Evolutionary conservation across 2,113 vertebrate species (phyloP).

Genomic region (Opisthocomus hoazin): DNA sequence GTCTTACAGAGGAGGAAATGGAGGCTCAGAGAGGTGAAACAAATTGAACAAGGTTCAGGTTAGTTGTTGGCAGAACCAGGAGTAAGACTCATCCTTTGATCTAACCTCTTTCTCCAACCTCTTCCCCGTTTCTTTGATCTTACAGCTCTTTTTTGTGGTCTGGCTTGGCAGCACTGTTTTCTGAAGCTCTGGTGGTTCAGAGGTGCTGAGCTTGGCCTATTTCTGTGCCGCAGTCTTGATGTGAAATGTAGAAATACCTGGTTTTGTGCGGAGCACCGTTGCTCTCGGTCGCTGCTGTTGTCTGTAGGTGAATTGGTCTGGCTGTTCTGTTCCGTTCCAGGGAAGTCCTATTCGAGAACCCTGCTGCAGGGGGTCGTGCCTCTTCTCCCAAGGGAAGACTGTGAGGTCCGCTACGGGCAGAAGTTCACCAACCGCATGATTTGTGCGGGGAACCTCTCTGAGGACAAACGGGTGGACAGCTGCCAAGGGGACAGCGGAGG

Average conservation of each 20-base stretch:
- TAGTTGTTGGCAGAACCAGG: not conserved
- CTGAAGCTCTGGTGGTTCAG: not conserved
- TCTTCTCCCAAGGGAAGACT: slow-evolving; percentile 82
- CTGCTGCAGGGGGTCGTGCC: slow-evolving; percentile 83
- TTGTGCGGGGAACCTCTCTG: slow-evolving; percentile 85
- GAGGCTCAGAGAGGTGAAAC: not conserved
- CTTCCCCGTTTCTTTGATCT: slow-evolving; percentile 20
- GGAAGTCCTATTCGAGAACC: slow-evolving; percentile 80
- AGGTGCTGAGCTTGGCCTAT: not conserved
- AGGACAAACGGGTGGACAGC: slow-evolving; percentile 78
- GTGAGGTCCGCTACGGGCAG: slow-evolving; percentile 79
- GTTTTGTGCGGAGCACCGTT: not conserved
- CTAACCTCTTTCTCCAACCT: not conserved
- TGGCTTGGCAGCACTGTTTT: not conserved
- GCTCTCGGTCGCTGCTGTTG: not conserved
- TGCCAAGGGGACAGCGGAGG: slow-evolving; percentile 88
- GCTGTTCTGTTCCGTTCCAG: slow-evolving; percentile 44
- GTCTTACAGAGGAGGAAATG: not conserved
- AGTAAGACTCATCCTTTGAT: slow-evolving; percentile 33
- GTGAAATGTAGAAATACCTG: not conserved
- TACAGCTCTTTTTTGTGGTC: slow-evolving; percentile 8
- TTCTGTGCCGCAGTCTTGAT: not conserved
- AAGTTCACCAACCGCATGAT: slow-evolving; percentile 86
- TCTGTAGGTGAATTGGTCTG: not conserved
- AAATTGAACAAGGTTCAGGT: not conserved